phyloP scores from a whole-genome alignment of 2,888 invertebrate species.

The Trichopoda pennipes region DNA sequence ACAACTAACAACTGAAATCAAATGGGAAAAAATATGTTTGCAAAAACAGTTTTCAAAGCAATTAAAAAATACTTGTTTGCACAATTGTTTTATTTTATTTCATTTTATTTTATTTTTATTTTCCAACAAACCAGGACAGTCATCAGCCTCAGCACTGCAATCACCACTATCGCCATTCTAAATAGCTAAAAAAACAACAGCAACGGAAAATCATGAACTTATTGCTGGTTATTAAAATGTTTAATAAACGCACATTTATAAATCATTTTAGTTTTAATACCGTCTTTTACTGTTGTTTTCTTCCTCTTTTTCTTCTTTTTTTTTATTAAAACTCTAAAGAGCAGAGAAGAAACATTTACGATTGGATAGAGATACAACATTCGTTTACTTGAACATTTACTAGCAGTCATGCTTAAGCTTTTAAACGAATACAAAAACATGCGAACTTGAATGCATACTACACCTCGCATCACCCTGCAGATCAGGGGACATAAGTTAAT shows the following conservation, averaged over 20 bases:
- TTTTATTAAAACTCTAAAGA: not conserved
- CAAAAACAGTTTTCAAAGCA: conserved; percentile 40
- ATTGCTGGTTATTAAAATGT: conserved; percentile 60
- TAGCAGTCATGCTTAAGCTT: conserved; percentile 62
- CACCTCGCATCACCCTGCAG: not conserved
- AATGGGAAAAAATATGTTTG: conserved; percentile 7
- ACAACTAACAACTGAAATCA: conserved; percentile 24
- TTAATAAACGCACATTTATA: conserved; percentile 67
- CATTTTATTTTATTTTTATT: conserved; percentile 13
- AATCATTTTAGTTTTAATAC: conserved; percentile 61
- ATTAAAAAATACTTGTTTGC: conserved; percentile 61
- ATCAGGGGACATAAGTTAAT: not conserved
- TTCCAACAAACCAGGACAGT: conserved; percentile 17
- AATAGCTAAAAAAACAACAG: not conserved
- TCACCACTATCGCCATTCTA: conserved; percentile 27
- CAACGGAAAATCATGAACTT: conserved; percentile 55
- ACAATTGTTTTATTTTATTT: conserved; percentile 65
- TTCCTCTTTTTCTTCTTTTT: too few species aligned
- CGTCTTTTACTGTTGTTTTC: conserved; percentile 8
- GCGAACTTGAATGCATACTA: not conserved
- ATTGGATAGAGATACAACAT: conserved; percentile 50
- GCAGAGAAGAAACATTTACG: not conserved
- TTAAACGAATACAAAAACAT: conserved; percentile 29
- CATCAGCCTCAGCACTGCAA: conserved; percentile 35
- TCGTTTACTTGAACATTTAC: conserved; percentile 58